phyloP scores from a whole-genome alignment of 1,140 invertebrate species.

The Sarcophaga peregrina region DNA sequence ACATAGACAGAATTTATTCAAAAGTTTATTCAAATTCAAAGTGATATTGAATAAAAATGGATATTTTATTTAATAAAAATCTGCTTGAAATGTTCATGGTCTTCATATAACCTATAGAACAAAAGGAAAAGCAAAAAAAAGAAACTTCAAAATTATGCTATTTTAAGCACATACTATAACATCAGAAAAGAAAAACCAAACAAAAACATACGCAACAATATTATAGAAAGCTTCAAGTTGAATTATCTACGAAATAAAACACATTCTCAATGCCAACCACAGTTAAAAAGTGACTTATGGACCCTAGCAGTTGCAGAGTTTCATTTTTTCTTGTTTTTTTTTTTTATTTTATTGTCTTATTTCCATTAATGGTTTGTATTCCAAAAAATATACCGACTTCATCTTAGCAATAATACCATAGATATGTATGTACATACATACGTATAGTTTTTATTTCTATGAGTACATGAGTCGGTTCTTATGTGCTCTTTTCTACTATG shows the following conservation, averaged over 20 bases:
- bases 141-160: background rate
- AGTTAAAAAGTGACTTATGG: constrained; percentile 36
- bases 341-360: background rate
- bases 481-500: background rate
- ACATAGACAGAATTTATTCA: too few species aligned
- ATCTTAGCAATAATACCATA: background rate
- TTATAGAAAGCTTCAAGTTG: constrained; percentile 28
- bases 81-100: background rate
- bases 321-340: too few species aligned
- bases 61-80: background rate
- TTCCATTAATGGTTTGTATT: background rate
- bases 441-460: too few species aligned
- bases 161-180: background rate
- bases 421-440: too few species aligned
- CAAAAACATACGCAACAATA: background rate
- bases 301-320: background rate
- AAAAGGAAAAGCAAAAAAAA: background rate
- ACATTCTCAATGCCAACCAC: constrained; percentile 38
- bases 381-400: background rate
- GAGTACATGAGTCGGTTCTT: too few species aligned
- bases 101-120: background rate
- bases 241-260: constrained; percentile 40
- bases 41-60: too few species aligned
- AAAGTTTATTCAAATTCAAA: too few species aligned
- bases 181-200: background rate